Conservation (phyloP, 2,888 invertebrate species). For the Agrochola macilenta region DNA sequence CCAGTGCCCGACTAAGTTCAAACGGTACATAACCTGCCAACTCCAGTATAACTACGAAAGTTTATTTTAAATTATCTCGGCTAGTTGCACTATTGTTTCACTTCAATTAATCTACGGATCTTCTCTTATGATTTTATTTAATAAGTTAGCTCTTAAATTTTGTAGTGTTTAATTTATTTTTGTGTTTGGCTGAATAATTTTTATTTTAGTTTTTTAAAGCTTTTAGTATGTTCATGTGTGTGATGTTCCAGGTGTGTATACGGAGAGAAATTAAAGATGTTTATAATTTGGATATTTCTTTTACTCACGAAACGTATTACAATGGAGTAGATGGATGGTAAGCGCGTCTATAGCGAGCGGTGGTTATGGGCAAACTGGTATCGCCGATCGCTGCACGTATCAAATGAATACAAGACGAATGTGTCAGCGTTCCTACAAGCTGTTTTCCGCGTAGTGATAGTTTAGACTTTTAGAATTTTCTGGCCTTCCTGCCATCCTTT, state of each 20-base stretch:
- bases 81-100: slow-evolving; percentile 63
- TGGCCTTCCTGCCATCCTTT: no score
- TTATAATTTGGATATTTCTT: no score
- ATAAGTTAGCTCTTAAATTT: slow-evolving; percentile 38
- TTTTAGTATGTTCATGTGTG: no score
- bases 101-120: slow-evolving; percentile 59
- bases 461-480: neutral
- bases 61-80: slow-evolving; percentile 72
- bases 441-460: neutral
- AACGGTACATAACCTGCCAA: slow-evolving; percentile 52
- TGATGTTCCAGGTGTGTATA: no score
- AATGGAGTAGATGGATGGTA: no score
- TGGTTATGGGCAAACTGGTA: no score
- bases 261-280: no score
- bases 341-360: no score
- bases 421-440: no score
- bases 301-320: no score
- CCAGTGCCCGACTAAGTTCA: neutral
- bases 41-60: slow-evolving; percentile 58
- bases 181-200: neutral
- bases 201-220: slow-evolving; percentile 8
- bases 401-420: no score
- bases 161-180: slow-evolving; percentile 18
- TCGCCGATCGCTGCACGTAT: no score
- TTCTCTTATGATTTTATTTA: slow-evolving; percentile 55